phyloP scores from a whole-genome alignment of 2,113 vertebrate genomes.

The Centropus unirufus region DNA sequence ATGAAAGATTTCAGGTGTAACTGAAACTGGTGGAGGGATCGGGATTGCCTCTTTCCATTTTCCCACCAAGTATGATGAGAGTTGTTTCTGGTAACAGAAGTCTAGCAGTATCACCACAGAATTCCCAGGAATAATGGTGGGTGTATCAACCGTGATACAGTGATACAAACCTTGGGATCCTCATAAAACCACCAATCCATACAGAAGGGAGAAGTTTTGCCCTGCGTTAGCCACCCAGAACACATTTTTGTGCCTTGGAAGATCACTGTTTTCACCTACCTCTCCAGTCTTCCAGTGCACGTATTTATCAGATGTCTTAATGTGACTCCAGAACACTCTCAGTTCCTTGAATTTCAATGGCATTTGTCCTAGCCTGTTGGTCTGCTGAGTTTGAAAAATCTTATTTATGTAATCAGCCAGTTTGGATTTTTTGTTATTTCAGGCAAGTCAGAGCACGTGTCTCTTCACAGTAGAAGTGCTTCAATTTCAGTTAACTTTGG shows the following conservation, averaged over 20 bases:
- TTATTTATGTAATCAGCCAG: slow-evolving; percentile 11
- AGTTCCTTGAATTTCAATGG: neutral
- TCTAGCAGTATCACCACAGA: neutral
- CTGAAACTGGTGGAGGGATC: neutral
- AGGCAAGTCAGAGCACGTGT: neutral
- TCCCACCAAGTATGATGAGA: neutral
- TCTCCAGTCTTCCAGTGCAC: neutral
- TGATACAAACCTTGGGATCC: neutral
- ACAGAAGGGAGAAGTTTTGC: neutral
- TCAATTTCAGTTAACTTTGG: neutral
- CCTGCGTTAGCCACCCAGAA: neutral
- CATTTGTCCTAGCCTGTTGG: neutral
- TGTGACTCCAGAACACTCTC: neutral
- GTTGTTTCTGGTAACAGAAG: neutral
- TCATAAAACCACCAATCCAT: neutral
- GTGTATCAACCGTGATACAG: neutral
- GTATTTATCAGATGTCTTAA: neutral
- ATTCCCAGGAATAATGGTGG: neutral
- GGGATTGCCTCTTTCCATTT: neutral
- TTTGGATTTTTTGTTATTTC: slow-evolving; percentile 22
- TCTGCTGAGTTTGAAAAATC: neutral
- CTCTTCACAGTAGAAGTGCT: neutral
- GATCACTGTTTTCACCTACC: slow-evolving; percentile 15
- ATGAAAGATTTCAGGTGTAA: neutral
- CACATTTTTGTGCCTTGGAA: neutral